These are phyloP conservation scores for Myzus persicae DNA, from an alignment of 1,140 invertebrate species.

Conservation along the genomic window DNA sequence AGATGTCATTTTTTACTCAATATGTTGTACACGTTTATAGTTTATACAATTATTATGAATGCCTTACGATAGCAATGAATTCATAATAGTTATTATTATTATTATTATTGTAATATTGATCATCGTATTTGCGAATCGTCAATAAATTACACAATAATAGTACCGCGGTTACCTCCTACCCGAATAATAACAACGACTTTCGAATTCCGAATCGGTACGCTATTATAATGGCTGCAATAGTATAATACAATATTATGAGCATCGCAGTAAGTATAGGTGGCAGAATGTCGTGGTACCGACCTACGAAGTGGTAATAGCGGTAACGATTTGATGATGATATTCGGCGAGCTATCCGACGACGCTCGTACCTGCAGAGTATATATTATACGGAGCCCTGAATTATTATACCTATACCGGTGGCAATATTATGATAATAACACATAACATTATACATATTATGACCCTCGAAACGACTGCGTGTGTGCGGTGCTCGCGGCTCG, in stretches of 20 bases:
- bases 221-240: no score
- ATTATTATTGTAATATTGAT: not conserved
- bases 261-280: no score
- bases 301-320: no score
- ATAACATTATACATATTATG: not conserved
- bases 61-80: not conserved
- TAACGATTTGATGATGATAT: not conserved
- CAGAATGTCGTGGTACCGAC: no score
- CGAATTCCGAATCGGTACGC: no score
- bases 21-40: no score
- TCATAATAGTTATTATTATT: no score
- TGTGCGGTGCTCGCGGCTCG: not conserved
- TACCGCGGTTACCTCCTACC: not conserved
- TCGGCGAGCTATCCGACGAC: not conserved
- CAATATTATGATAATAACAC: constrained; percentile 12
- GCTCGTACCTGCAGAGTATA: no score
- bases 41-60: no score
- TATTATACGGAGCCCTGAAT: not conserved
- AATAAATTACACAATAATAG: not conserved
- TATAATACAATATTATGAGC: not conserved
- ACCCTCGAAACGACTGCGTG: not conserved
- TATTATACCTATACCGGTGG: not conserved
- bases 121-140: no score
- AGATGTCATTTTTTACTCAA: no score
- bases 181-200: no score